Evolutionary conservation across 2,888 invertebrate species (phyloP).

Genomic region (Ernsta delagoae): DNA sequence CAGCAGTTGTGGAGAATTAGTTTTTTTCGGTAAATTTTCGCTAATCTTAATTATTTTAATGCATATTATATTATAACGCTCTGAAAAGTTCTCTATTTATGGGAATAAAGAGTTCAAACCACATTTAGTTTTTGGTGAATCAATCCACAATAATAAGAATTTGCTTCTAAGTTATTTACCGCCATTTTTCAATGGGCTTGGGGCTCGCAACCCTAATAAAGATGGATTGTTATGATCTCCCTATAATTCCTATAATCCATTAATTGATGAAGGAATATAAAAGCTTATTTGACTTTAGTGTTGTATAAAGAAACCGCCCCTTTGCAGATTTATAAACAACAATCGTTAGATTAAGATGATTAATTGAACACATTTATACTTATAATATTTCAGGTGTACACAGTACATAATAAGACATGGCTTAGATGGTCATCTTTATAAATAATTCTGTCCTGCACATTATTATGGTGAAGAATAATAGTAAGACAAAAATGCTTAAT

Average conservation of each 20-base stretch:
- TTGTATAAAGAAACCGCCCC: constrained; percentile 61
- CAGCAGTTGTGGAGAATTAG: too few species aligned
- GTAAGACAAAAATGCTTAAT: constrained; percentile 23
- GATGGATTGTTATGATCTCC: constrained; percentile 59
- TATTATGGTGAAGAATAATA: constrained; percentile 48
- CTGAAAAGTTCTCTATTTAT: too few species aligned
- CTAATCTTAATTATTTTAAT: too few species aligned
- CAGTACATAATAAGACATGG: constrained; percentile 47
- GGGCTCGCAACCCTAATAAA: constrained; percentile 52
- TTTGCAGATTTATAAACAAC: constrained; percentile 68
- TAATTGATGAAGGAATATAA: constrained; percentile 68
- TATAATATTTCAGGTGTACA: constrained; percentile 50
- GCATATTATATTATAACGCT: too few species aligned
- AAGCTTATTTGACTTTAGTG: constrained; percentile 65
- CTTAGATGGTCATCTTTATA: constrained; percentile 55
- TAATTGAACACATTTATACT: constrained; percentile 53
- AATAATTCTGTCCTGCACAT: constrained; percentile 42
- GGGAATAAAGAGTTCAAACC: too few species aligned
- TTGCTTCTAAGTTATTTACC: constrained; percentile 17
- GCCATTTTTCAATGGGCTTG: not conserved
- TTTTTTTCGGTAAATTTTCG: too few species aligned
- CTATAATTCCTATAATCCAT: constrained; percentile 72
- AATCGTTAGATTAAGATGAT: constrained; percentile 74
- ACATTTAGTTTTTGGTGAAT: not conserved
- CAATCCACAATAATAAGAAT: not conserved